phyloP scores from a whole-genome alignment of 2,113 vertebrate genomes.

The Upupa epops region DNA sequence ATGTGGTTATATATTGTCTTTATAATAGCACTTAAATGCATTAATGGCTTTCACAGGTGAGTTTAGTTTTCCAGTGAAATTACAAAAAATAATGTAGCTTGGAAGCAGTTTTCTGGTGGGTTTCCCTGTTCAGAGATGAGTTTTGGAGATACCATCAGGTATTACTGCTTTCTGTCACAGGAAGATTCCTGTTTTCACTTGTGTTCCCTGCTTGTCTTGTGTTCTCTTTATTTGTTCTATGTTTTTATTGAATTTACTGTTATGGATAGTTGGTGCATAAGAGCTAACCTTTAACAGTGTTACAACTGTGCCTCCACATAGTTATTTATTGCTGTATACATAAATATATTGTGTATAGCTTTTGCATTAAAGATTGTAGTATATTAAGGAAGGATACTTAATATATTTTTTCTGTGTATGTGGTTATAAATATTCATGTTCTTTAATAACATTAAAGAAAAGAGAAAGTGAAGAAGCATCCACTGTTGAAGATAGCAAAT shows the following conservation, averaged over 20 bases:
- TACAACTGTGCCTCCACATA: background rate
- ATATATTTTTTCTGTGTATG: background rate
- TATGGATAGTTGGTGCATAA: background rate
- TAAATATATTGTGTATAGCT: background rate
- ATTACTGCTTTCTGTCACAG: background rate
- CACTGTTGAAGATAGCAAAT: background rate
- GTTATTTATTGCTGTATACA: background rate
- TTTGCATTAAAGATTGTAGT: background rate
- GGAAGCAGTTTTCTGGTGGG: background rate
- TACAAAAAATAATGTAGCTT: conserved; percentile 19
- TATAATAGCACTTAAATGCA: background rate
- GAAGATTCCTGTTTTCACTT: background rate
- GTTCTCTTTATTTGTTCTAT: background rate
- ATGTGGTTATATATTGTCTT: background rate
- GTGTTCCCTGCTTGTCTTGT: background rate
- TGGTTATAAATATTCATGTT: background rate
- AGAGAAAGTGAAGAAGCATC: background rate
- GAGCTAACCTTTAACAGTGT: background rate
- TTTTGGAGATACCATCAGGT: conserved; percentile 22
- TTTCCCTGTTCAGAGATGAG: conserved; percentile 7
- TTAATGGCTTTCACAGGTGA: conserved; percentile 6
- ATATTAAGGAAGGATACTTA: background rate
- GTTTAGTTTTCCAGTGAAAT: conserved; percentile 4
- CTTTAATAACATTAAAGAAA: background rate
- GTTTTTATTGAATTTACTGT: background rate